Evolutionary conservation across 1,140 invertebrate species (phyloP).

Genomic region (Choristoneura fumiferana): DNA sequence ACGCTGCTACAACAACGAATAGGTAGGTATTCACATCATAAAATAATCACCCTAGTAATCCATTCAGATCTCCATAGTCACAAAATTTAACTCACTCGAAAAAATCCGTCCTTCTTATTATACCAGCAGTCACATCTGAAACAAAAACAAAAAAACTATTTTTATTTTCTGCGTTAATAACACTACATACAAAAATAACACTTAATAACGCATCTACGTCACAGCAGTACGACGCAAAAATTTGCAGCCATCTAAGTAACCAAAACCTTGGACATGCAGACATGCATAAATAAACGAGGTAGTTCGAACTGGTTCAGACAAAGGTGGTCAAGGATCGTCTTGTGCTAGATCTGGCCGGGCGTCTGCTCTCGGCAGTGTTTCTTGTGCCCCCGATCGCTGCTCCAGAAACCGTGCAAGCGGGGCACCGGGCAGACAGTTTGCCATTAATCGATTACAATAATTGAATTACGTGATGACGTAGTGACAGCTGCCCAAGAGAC

Average conservation of each 20-base stretch:
- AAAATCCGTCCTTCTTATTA: neutral
- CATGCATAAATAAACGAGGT: slow-evolving; percentile 24
- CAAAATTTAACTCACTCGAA: neutral
- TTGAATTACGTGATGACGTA: slow-evolving; percentile 53
- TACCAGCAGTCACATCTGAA: slow-evolving; percentile 5
- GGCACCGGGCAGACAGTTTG: slow-evolving; percentile 44
- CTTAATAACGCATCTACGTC: neutral
- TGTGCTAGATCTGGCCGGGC: slow-evolving; percentile 19
- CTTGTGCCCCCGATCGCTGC: slow-evolving; percentile 25
- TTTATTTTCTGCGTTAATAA: neutral
- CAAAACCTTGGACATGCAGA: slow-evolving; percentile 30
- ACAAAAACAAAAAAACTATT: slow-evolving; percentile 12
- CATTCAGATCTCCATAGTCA: neutral
- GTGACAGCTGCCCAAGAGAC: slow-evolving; percentile 53
- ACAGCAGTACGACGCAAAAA: neutral
- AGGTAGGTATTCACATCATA: too few relatives aligned
- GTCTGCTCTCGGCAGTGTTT: neutral
- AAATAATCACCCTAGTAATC: neutral
- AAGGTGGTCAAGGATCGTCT: slow-evolving; percentile 29
- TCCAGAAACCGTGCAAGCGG: slow-evolving; percentile 35
- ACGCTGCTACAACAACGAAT: neutral
- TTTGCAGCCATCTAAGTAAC: slow-evolving; percentile 21
- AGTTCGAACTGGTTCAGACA: slow-evolving; percentile 24
- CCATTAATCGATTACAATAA: slow-evolving; percentile 63
- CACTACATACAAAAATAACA: neutral